A percentile compares a stretch with the other conserved stretches of the same genome.
phyloP scores from a whole-genome alignment of 2,888 invertebrate species.

The Plagodis dolabraria region DNA sequence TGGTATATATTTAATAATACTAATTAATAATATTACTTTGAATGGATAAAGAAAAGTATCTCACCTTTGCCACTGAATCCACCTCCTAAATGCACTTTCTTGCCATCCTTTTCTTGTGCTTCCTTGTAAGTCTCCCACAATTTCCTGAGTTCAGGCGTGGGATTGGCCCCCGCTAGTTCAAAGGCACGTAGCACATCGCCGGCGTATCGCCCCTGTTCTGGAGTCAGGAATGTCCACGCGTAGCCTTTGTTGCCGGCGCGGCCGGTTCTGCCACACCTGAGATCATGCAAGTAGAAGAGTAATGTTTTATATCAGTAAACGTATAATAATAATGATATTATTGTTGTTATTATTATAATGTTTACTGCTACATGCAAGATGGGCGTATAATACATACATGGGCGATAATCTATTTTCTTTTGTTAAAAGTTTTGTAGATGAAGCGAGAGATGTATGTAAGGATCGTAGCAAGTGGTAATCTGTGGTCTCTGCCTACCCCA shows the following conservation, averaged over 20 bases:
- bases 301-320: too few relatives aligned
- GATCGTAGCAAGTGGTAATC: too few relatives aligned
- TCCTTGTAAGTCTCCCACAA: slow-evolving; percentile 96
- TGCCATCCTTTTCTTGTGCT: slow-evolving; percentile 95
- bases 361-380: background rate
- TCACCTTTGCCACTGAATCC: slow-evolving; percentile 96
- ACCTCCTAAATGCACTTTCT: slow-evolving; percentile 95
- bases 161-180: slow-evolving; percentile 91
- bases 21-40: too few relatives aligned
- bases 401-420: background rate
- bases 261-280: slow-evolving; percentile 92
- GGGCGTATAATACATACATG: background rate
- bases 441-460: too few relatives aligned
- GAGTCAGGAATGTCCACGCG: slow-evolving; percentile 98
- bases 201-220: slow-evolving; percentile 96
- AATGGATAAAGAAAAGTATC: background rate
- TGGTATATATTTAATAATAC: too few relatives aligned
- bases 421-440: too few relatives aligned
- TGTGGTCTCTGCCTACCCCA: too few relatives aligned
- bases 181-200: slow-evolving; percentile 97
- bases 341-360: too few relatives aligned
- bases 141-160: slow-evolving; percentile 91
- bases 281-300: too few relatives aligned
- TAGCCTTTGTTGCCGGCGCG: slow-evolving; percentile 98
- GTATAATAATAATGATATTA: too few relatives aligned